Conservation (phyloP, 2,797 vertebrate species). For the Miichthys miiuy region DNA sequence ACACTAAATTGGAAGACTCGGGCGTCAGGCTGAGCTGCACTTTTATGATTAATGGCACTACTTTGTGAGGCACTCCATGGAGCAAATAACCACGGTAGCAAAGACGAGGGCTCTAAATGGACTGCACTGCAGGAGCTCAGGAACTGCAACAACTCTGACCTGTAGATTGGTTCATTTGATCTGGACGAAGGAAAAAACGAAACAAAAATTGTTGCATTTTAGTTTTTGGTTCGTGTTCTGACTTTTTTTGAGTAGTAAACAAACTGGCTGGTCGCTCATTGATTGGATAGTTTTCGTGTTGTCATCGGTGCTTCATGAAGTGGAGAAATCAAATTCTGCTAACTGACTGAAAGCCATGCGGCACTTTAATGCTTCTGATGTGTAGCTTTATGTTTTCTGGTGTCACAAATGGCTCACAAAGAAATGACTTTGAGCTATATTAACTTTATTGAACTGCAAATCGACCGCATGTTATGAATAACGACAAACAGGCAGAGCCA, state of each 20-base stretch:
- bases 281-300: background rate
- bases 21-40: conserved; percentile 43
- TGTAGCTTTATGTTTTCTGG: background rate
- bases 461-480: background rate
- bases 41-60: conserved; percentile 65
- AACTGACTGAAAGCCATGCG: background rate
- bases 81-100: conserved; percentile 50
- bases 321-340: background rate
- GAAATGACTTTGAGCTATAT: background rate
- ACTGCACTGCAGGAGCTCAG: conserved; percentile 23
- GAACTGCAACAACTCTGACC: background rate
- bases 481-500: background rate
- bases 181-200: no score
- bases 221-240: background rate
- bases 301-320: background rate
- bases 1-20: conserved; percentile 43
- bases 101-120: conserved; percentile 37
- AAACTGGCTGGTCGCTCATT: background rate
- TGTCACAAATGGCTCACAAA: background rate
- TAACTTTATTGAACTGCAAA: no score
- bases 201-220: background rate
- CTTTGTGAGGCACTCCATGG: conserved; percentile 44
- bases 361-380: background rate
- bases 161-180: background rate
- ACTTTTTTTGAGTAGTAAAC: background rate